Evolutionary conservation across 2,113 vertebrate species (phyloP), one percentile per base, ranked within the genome.

Genomic region (Gambusia holbrooki): DNA sequence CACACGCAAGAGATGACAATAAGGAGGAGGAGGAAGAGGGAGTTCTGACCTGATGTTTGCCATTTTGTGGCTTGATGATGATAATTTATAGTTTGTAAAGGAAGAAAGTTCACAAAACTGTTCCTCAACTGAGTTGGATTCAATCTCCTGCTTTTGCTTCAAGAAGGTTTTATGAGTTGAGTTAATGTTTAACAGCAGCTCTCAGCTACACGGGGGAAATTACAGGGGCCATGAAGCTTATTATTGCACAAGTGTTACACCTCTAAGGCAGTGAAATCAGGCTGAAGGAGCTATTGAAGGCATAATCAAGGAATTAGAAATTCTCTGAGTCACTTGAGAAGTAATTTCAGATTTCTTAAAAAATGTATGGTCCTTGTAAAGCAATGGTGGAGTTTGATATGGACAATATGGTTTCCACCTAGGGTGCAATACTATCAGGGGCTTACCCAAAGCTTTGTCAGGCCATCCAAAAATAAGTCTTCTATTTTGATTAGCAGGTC

Each of bases 301-400:
- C 83, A 64, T 81, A 87, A 84, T 85, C 88, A 75, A 77, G 66
- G 73, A 84, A 79, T 89, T 82, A 87, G 68, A 90, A 28, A 81
- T 62, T 76, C 85, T 81, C 74, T n/a, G 51, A n/a, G 2, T 3
- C 25, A 58, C 48, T 54, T 54, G 48, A 54, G 48, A 54, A 54
- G 19, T 54, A 25, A 54, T 42, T 42, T 37, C 35, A 37, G 10
- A 37, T 37, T 37, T 42, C 40, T 15, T 42, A 14, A 15, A 5
- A 15, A 15, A 14, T 15, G 12, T 42, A 40, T 13, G 40, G 40
- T 40, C 13, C 40, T 40, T 40, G 40, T 42, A 14, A 42, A 42
- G 40, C 45, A 48, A 19, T 5, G 17, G 5, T 19, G 45, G 45
- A 19, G 19, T 48, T 19, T 19, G 17, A 48, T 48, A 48, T 19